Base-by-base conservation (phyloP, 2,888 invertebrate species). In the Colletes collaris region DNA sequence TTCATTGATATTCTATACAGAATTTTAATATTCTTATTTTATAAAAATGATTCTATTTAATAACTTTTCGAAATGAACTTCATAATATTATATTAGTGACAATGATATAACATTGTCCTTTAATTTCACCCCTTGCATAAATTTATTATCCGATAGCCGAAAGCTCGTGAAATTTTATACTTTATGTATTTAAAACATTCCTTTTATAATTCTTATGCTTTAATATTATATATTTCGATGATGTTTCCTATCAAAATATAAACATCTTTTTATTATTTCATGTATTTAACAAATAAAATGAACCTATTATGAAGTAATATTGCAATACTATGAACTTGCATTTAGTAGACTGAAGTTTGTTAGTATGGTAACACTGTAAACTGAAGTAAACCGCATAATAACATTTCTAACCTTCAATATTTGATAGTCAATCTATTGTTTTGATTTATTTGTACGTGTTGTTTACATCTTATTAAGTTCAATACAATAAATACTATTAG, bases 351-450 rank as follows among this genome's bases (percentile, higher is more conserved):
- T 46, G 10, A 46, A 6, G 11, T 52, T 16, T 52, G 16, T 2
- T 52, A 8, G 16, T 37, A 1, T 44, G 16, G 49, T 16, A 8
- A 66, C 66, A 50, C 35, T 59, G 5, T 4, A 16, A n/a, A 59
- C 44, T 46, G 7, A 46, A 7, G 44, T 11, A 59, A 4, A 50
- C 13, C 50, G 7, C n/a, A 63, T n/a, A 46, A 16, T 4, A 62
- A 76, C 52, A 52, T 76, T 27, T 27, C 27, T 27, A 76, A 79
- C 78, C 77, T 76, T 0, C n/a, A n/a, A 19, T 65, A 16, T 7
- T 55, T 56, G 27, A 49, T 50, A 55, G 6, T 49, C 11, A 3
- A 3, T 7, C 19, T 46, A 44, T 66, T 46, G 44, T 46, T 44
- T 35, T 46, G 11, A 2, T 52, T 56, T 37, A 8, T 27, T 62